Evolutionary conservation across 2,797 vertebrate genomes (phyloP), one percentile per base, ranked within the genome.

Genomic region (Falco columbarius): DNA sequence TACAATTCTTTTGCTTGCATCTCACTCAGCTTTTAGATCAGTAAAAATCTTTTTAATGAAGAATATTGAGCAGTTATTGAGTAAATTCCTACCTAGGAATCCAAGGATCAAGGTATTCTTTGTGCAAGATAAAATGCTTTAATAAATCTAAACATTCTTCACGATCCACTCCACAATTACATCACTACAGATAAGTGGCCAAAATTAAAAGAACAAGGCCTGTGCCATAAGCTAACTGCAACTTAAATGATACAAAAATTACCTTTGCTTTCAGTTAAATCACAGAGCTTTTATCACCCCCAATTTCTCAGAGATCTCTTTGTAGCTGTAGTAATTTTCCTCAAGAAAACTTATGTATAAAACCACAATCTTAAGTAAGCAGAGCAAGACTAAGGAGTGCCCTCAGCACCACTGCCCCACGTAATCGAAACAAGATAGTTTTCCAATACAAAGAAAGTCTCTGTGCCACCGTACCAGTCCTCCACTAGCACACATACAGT

Each of bases 291-390:
- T 32, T 51, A 30, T 32, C 4, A 0, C 10, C 12, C 12, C 12
- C 18, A 56, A 12, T 6, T 61, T 76, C 61, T 87, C 14, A 12
- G 42, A 70, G 36, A 54, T 44, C 22, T 65, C 30, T 88, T n/a
- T 42, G 59, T 15, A 89, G 32, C 14, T 82, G 16, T 44, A 65
- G 36, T 20, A 19, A 19, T 62, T 79, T 32, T 77, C n/a, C 75
- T 74, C 47, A 54, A 47, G 62, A 72, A 82, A 94, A 61, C 7
- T 7, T 30, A 32, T 26, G 10, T 9, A 44, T 27, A 47, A 68
- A 76, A 18, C 1, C 30, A 52, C 34, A 59, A 22, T 16, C 8
- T 42, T 14, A 56, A 0, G 0, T 17, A 46, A n/a, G 32, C 22
- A 73, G 38, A 59, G 36, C 29, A 70, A 13, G 62, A 26, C 29